These are phyloP conservation scores for Ophioninae sp. DNA, from an alignment of 2,888 invertebrate genomes.

Conservation along the genomic window DNA sequence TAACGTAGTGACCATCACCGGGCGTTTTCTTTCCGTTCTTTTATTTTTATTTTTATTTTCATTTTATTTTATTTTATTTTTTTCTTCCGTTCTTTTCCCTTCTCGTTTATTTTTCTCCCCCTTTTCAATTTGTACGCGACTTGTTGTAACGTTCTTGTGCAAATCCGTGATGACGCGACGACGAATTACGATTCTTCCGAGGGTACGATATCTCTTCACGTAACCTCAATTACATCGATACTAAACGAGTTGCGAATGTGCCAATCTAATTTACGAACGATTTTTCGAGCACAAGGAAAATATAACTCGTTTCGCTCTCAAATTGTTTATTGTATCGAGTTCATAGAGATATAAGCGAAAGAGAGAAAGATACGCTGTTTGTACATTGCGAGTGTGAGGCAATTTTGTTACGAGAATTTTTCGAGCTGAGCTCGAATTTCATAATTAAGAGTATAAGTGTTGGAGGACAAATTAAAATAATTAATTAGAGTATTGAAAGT, in stretches of 20 bases:
- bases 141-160: conserved; percentile 61
- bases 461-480: conserved; percentile 16
- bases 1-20: conserved; percentile 39
- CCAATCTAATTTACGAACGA: conserved; percentile 37
- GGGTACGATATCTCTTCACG: neutral
- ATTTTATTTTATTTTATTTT: conserved; percentile 31
- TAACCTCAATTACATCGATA: neutral
- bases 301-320: conserved; percentile 7
- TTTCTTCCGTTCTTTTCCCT: conserved; percentile 33
- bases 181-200: neutral
- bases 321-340: conserved; percentile 35
- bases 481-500: conserved; percentile 28
- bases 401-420: conserved; percentile 53
- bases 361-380: conserved; percentile 29
- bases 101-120: conserved; percentile 27
- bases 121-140: conserved; percentile 65
- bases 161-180: conserved; percentile 51
- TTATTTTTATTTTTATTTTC: conserved; percentile 39
- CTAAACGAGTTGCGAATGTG: conserved; percentile 39
- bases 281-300: conserved; percentile 8
- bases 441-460: conserved; percentile 22
- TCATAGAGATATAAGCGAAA: conserved; percentile 13
- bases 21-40: conserved; percentile 38
- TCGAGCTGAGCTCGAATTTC: conserved; percentile 54
- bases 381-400: conserved; percentile 32